Evolutionary conservation across 2,113 vertebrate species (phyloP).

Genomic region (Etia nguti): DNA sequence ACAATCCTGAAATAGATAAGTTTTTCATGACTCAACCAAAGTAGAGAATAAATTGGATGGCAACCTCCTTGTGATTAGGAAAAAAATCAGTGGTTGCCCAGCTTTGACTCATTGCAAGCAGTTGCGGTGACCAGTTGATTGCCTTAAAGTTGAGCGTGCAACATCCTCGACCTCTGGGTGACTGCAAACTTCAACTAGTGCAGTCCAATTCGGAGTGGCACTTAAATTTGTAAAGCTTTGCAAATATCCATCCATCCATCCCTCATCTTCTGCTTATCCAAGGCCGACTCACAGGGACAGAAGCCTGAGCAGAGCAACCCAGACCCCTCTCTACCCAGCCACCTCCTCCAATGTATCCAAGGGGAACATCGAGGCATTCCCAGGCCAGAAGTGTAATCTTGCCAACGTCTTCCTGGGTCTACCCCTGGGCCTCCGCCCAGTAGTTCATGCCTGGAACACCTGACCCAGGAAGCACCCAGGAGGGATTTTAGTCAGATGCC

Average conservation of each 20-base stretch:
- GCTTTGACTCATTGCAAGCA: not conserved
- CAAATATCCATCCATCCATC: not conserved
- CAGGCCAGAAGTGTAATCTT: not conserved
- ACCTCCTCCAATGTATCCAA: not conserved
- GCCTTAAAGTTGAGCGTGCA: too few species aligned
- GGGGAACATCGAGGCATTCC: not conserved
- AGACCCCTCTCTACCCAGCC: not conserved
- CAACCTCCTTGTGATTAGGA: not conserved
- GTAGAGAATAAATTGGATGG: not conserved
- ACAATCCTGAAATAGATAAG: not conserved
- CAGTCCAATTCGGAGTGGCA: not conserved
- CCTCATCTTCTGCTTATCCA: not conserved
- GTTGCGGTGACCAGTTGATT: not conserved
- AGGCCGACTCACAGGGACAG: not conserved
- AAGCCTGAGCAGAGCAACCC: not conserved
- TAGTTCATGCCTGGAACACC: not conserved
- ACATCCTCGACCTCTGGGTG: too few species aligned
- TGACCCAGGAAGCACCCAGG: not conserved
- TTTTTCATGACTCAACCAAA: fast-evolving
- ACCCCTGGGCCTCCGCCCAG: fast-evolving
- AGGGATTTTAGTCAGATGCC: fast-evolving
- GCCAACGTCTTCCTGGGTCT: not conserved
- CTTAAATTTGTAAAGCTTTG: not conserved
- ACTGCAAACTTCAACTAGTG: not conserved
- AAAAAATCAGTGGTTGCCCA: not conserved